Conservation (phyloP, 2,113 vertebrate species). For the Nansenia antarctica region DNA sequence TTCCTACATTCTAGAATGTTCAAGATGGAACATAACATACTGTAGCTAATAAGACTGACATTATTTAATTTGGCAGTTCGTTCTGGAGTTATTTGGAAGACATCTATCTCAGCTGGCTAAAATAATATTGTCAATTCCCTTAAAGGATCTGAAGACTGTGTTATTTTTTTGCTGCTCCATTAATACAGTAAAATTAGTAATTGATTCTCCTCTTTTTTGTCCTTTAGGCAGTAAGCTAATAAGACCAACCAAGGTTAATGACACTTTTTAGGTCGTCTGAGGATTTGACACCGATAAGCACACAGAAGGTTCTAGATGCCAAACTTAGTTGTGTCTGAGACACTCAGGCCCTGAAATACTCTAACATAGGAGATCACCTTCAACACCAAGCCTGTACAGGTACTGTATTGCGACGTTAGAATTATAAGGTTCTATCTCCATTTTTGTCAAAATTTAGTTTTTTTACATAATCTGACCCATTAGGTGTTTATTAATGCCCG, state of each 20-base stretch:
- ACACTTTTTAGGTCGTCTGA: slow-evolving; percentile 78
- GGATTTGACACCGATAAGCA: slow-evolving; percentile 70
- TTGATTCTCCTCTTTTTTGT: slow-evolving; percentile 74
- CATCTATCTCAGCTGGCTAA: too few species aligned
- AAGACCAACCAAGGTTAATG: slow-evolving; percentile 81
- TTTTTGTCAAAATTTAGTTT: too few species aligned
- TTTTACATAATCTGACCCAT: too few species aligned
- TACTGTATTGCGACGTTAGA: background rate
- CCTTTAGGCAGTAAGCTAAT: slow-evolving; percentile 80
- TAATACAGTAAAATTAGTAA: slow-evolving; percentile 72
- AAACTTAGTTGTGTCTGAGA: background rate
- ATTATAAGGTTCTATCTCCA: too few species aligned
- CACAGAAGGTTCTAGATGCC: background rate
- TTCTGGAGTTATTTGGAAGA: too few species aligned
- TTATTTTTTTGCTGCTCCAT: too few species aligned
- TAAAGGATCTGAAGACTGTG: too few species aligned
- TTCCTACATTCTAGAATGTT: background rate
- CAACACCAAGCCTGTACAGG: background rate
- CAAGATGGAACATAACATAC: background rate
- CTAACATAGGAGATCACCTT: too few species aligned
- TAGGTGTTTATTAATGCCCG: too few species aligned
- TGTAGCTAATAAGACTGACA: background rate
- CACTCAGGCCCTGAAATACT: background rate
- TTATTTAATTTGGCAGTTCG: too few species aligned
- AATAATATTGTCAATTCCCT: too few species aligned